Percentiles rank a stretch among this genome's conserved stretches.
Conservation (phyloP, 92 coral and sea anemone genomes). For the Epizoanthus ramosus region DNA sequence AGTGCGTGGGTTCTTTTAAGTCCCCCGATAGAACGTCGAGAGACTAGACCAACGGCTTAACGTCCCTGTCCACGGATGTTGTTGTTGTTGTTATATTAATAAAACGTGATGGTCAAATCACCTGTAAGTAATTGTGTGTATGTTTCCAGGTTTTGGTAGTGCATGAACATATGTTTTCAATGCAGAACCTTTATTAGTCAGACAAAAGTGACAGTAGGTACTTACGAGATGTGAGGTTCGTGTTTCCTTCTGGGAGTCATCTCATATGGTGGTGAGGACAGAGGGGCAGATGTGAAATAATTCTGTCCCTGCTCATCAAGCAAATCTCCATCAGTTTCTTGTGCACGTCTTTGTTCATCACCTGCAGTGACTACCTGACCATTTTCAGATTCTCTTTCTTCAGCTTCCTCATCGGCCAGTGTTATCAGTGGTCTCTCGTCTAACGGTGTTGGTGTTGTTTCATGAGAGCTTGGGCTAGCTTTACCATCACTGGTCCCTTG, state of each 20-base stretch:
- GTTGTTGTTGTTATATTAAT: too few relatives aligned
- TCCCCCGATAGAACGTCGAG: too few relatives aligned
- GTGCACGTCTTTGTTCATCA: slow-evolving; percentile 33
- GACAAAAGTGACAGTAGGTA: neutral
- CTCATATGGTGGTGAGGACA: slow-evolving; percentile 25
- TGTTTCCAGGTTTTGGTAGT: too few relatives aligned
- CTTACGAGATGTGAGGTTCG: slow-evolving; percentile 18
- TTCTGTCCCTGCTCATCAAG: neutral
- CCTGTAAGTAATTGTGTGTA: too few relatives aligned
- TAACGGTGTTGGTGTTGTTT: slow-evolving; percentile 49
- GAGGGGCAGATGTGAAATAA: slow-evolving; percentile 19
- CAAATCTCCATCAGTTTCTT: neutral
- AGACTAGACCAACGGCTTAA: too few relatives aligned
- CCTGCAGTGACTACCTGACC: neutral
- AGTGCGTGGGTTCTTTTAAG: too few relatives aligned
- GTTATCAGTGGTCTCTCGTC: slow-evolving; percentile 57
- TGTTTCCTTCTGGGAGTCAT: slow-evolving; percentile 5
- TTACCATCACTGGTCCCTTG: slow-evolving; percentile 25
- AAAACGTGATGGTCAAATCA: too few relatives aligned
- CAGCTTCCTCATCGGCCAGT: slow-evolving; percentile 43
- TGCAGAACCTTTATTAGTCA: too few relatives aligned
- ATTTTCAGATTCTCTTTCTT: slow-evolving; percentile 23
- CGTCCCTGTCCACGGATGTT: too few relatives aligned
- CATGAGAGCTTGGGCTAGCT: slow-evolving; percentile 51
- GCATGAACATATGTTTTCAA: too few relatives aligned